phyloP scores from a whole-genome alignment of 2,113 vertebrate genomes.

The Odocoileus virginianus region DNA sequence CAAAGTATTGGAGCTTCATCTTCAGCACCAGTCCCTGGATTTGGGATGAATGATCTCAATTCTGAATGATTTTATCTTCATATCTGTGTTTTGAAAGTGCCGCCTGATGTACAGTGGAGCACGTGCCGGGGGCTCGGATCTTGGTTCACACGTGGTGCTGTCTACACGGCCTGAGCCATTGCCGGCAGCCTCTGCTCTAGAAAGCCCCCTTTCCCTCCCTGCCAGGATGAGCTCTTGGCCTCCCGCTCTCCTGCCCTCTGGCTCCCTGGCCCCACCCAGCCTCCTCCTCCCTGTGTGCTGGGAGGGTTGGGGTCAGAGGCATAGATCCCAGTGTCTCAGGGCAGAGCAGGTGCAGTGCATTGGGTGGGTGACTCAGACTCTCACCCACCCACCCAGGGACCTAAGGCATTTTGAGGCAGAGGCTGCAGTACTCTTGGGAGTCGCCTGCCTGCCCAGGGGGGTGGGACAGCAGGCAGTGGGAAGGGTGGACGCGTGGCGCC shows the following conservation, averaged over 20 bases:
- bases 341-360: neutral
- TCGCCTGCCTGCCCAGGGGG: neutral
- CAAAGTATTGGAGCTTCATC: neutral
- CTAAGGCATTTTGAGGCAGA: neutral
- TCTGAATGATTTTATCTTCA: neutral
- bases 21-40: neutral
- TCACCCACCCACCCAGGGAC: neutral
- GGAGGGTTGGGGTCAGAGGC: neutral
- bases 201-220: neutral
- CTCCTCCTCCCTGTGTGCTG: neutral
- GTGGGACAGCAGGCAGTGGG: neutral
- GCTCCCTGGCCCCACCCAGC: neutral
- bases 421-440: neutral
- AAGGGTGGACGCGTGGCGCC: rapidly evolving
- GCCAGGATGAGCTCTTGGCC: neutral
- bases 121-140: rapidly evolving
- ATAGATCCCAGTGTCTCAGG: neutral
- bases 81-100: neutral
- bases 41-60: neutral
- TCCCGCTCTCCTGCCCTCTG: neutral
- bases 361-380: neutral
- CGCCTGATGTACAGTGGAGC: too few species aligned
- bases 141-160: rapidly evolving
- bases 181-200: neutral
- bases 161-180: neutral